These are phyloP conservation scores for Selenia dentaria DNA, from an alignment of 2,888 invertebrate species.

Conservation along the genomic window DNA sequence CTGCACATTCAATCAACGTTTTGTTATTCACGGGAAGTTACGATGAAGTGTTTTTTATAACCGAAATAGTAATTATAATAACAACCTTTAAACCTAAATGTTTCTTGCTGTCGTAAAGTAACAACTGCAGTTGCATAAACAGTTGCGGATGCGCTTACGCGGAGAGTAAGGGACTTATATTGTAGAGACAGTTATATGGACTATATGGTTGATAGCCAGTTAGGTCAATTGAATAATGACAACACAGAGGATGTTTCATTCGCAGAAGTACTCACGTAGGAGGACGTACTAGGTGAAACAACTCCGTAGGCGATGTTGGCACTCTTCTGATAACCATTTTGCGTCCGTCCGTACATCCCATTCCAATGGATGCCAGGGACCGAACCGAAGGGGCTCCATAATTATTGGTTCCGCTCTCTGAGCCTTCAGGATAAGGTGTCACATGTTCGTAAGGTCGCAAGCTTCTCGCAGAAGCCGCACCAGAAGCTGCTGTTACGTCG, in stretches of 20 bases:
- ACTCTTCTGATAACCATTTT: constrained; percentile 93
- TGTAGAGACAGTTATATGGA: constrained; percentile 6
- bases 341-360: constrained; percentile 95
- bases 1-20: neutral
- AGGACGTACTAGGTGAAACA: constrained; percentile 93
- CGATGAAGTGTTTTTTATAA: neutral
- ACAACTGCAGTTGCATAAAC: neutral
- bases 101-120: too few species aligned
- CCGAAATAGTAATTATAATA: too few species aligned
- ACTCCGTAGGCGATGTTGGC: constrained; percentile 93
- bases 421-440: constrained; percentile 80
- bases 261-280: constrained; percentile 88
- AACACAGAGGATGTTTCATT: constrained; percentile 67
- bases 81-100: constrained; percentile 1
- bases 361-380: constrained; percentile 93
- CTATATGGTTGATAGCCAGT: constrained; percentile 41
- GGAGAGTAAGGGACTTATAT: constrained; percentile 31
- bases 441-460: constrained; percentile 79
- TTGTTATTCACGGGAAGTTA: neutral
- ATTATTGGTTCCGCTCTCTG: constrained; percentile 85
- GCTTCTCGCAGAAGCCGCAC: constrained; percentile 76
- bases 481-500: constrained; percentile 72
- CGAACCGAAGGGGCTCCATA: constrained; percentile 90
- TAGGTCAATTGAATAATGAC: constrained; percentile 77
- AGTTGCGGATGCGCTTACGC: neutral